Conservation (phyloP, 2,888 invertebrate species). For the Chelonus formosanus region DNA sequence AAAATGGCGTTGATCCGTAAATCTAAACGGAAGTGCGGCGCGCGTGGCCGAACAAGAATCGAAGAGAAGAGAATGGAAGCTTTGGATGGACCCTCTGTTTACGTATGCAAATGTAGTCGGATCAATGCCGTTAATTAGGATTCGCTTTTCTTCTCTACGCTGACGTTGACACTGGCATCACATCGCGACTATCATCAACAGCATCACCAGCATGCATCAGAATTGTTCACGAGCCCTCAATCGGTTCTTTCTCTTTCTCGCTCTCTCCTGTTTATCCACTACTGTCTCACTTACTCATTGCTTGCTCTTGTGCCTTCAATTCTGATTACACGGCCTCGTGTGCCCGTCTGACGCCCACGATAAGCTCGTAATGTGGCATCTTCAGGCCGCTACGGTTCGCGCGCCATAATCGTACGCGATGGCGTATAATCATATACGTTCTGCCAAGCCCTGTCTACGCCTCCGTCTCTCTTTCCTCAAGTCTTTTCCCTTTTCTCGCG, state of each 20-base stretch:
- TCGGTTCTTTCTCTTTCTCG: too few species aligned
- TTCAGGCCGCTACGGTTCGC: constrained; percentile 25
- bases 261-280: background rate
- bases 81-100: constrained; percentile 32
- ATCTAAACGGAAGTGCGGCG: constrained; percentile 21
- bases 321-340: constrained; percentile 20
- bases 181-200: constrained; percentile 7
- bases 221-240: too few species aligned
- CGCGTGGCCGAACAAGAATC: constrained; percentile 20
- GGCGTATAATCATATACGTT: constrained; percentile 35
- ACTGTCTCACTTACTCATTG: background rate
- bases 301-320: constrained; percentile 19
- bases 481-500: background rate
- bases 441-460: constrained; percentile 19
- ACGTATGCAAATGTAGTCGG: constrained; percentile 33
- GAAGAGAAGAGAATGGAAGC: constrained; percentile 13
- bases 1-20: constrained; percentile 33
- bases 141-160: constrained; percentile 26
- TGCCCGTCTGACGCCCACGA: constrained; percentile 27
- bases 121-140: constrained; percentile 35
- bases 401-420: constrained; percentile 34
- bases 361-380: constrained; percentile 24
- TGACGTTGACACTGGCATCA: constrained; percentile 7
- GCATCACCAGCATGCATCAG: too few species aligned
- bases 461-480: constrained; percentile 16